Conservation (phyloP, 2,888 invertebrate species). For the Salticus scenicus region DNA sequence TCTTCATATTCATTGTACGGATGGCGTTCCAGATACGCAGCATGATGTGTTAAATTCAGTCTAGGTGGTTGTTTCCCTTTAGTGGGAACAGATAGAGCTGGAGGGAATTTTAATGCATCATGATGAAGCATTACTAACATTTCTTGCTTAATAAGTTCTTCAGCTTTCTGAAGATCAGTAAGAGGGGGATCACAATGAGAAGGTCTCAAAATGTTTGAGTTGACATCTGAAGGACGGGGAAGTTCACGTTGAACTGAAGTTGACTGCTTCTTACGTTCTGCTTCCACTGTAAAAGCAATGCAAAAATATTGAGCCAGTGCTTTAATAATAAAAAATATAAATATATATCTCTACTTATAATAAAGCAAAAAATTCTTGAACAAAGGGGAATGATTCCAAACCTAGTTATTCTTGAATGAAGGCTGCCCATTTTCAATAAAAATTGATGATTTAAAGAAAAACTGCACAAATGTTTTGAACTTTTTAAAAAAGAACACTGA, state of each 20-base stretch:
- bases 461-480: too few species aligned
- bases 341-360: too few species aligned
- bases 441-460: too few species aligned
- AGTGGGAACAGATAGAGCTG: conserved; percentile 73
- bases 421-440: too few species aligned
- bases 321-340: too few species aligned
- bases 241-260: conserved; percentile 89
- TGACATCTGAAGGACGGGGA: conserved; percentile 90
- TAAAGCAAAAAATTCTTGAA: too few species aligned
- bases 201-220: conserved; percentile 87
- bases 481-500: too few species aligned
- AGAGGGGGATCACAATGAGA: conserved; percentile 83
- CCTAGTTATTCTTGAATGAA: too few species aligned
- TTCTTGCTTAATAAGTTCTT: conserved; percentile 95
- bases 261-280: conserved; percentile 85
- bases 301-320: not conserved
- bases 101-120: conserved; percentile 88
- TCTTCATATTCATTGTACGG: conserved; percentile 85
- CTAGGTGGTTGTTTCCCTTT: conserved; percentile 74
- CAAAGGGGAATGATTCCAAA: too few species aligned
- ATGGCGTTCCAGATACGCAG: conserved; percentile 89
- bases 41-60: conserved; percentile 82
- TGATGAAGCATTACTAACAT: conserved; percentile 96
- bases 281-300: conserved; percentile 80
- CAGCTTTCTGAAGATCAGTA: conserved; percentile 92